Evolutionary conservation across 1,140 invertebrate genomes (phyloP).

Genomic region (Heterodera carotae): DNA sequence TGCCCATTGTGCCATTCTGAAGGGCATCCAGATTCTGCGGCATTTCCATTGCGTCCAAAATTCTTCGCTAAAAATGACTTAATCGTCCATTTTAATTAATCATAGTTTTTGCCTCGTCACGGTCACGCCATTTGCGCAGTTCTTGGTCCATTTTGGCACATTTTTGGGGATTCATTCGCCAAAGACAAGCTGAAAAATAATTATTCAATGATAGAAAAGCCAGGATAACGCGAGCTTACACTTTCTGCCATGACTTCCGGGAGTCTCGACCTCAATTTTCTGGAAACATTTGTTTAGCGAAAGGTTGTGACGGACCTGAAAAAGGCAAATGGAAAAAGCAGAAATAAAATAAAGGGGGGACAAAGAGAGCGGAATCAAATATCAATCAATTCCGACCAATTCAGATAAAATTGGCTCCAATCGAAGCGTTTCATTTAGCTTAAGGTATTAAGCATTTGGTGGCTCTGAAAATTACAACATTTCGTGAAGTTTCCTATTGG

Average conservation of each 20-base stretch:
- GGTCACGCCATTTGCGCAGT: slow-evolving; percentile 51
- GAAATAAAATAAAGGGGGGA: too few relatives aligned
- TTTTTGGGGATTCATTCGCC: slow-evolving; percentile 45
- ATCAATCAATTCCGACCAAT: too few relatives aligned
- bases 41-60: slow-evolving; percentile 38
- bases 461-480: too few relatives aligned
- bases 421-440: too few relatives aligned
- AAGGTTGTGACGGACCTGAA: slow-evolving; percentile 68
- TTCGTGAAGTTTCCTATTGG: too few relatives aligned
- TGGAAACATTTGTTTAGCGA: slow-evolving; percentile 71
- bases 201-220: not conserved
- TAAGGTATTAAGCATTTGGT: too few relatives aligned
- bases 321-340: too few relatives aligned
- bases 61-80: slow-evolving; percentile 4
- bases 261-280: slow-evolving; percentile 69
- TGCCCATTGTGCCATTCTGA: slow-evolving; percentile 43
- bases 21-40: slow-evolving; percentile 45
- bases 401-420: too few relatives aligned
- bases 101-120: slow-evolving; percentile 20
- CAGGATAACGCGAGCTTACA: not conserved
- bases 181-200: slow-evolving; percentile 38
- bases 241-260: slow-evolving; percentile 41
- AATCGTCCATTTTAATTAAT: not conserved
- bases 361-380: too few relatives aligned
- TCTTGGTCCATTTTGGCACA: slow-evolving; percentile 48